Conservation (phyloP, 2,797 vertebrate genomes). For the Takifugu rubripes region DNA sequence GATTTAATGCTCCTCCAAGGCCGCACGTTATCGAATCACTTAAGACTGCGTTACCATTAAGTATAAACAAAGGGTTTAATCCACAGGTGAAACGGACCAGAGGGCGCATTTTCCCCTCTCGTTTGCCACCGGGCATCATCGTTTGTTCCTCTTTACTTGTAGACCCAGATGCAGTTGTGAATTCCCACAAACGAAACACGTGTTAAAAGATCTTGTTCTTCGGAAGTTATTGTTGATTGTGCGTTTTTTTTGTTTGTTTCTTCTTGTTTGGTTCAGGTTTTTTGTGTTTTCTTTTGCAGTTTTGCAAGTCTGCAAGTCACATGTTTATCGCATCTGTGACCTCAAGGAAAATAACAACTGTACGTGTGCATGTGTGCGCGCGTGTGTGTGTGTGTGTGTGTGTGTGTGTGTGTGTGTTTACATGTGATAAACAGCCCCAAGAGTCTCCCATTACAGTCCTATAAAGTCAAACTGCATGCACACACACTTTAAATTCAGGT, state of each 20-base stretch:
- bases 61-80: conserved; percentile 30
- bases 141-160: conserved; percentile 4
- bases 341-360: background rate
- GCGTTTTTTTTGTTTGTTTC: background rate
- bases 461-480: background rate
- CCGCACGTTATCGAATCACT: conserved; percentile 29
- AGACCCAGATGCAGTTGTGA: background rate
- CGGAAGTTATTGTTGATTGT: background rate
- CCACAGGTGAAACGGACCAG: conserved; percentile 17
- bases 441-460: background rate
- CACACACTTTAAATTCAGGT: conserved; percentile 1
- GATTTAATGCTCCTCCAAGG: conserved; percentile 45
- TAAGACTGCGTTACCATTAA: conserved; percentile 25
- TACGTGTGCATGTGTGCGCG: background rate
- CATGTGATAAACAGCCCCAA: no score
- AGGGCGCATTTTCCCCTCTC: conserved; percentile 9
- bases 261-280: no score
- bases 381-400: background rate
- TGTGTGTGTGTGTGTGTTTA: background rate
- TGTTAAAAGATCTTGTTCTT: background rate
- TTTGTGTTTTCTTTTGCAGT: background rate
- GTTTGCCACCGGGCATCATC: background rate
- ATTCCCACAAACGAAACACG: background rate
- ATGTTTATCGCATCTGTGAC: background rate
- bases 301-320: background rate